Conservation (phyloP, 2,888 invertebrate species). For the Sphaerophoria taeniata region DNA sequence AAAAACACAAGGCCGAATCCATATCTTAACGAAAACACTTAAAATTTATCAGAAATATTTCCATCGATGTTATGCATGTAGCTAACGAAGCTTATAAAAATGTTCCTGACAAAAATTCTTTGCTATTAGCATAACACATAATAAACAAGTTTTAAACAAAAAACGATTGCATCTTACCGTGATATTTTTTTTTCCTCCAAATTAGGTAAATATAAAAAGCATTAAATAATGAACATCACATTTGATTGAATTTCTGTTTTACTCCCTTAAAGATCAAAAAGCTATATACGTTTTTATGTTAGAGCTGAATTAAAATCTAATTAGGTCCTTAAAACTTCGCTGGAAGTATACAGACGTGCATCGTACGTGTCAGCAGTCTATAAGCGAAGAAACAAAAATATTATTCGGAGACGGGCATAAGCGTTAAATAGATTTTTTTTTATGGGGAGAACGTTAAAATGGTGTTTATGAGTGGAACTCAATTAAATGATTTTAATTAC, state of each 20-base stretch:
- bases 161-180: neutral
- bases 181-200: neutral
- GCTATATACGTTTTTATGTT: constrained; percentile 21
- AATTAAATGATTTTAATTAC: constrained; percentile 61
- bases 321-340: constrained; percentile 49
- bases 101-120: no score
- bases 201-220: neutral
- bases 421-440: constrained; percentile 39
- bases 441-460: constrained; percentile 50
- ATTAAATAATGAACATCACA: constrained; percentile 25
- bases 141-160: neutral
- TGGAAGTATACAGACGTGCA: constrained; percentile 26
- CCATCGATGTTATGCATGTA: no score
- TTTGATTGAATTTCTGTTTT: constrained; percentile 32
- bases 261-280: constrained; percentile 40
- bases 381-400: neutral
- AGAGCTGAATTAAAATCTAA: constrained; percentile 53
- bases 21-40: no score
- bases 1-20: no score
- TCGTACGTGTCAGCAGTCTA: neutral
- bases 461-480: constrained; percentile 58
- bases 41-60: no score
- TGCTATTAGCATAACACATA: neutral
- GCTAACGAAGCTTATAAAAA: no score
- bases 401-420: neutral